Percentiles rank a stretch among this genome's conserved stretches.
These are phyloP conservation scores for Accipiter cooperii DNA, from an alignment of 2,113 vertebrate genomes.

Conservation along the genomic window DNA sequence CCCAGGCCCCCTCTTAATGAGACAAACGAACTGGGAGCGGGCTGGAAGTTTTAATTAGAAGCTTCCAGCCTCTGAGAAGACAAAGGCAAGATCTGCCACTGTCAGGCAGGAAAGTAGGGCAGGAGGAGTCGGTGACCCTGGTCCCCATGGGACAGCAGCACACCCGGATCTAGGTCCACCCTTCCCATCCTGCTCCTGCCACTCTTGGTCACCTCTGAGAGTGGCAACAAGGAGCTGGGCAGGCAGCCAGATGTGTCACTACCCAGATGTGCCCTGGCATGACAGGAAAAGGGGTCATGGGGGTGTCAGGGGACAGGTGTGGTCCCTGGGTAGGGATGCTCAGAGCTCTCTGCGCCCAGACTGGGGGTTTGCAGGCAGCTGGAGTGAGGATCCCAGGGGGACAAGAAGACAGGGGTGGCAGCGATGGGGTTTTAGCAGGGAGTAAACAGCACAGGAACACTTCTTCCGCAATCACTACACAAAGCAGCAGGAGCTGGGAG, in stretches of 20 bases:
- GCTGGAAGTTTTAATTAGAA: conserved; percentile 26
- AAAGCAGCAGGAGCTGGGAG: background rate
- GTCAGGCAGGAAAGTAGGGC: background rate
- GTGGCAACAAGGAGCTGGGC: rapidly evolving
- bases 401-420: background rate
- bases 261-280: background rate
- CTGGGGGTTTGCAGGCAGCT: rapidly evolving
- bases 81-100: background rate
- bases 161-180: rapidly evolving
- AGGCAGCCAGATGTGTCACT: background rate
- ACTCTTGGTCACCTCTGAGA: rapidly evolving
- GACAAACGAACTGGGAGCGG: background rate
- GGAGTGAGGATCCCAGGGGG: rapidly evolving
- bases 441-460: background rate
- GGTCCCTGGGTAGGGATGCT: background rate
- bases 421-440: background rate
- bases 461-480: background rate
- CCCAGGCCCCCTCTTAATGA: background rate
- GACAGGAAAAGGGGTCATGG: background rate
- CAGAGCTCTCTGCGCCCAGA: background rate
- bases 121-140: background rate
- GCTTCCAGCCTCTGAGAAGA: background rate
- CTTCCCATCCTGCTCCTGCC: background rate
- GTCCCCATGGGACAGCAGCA: background rate
- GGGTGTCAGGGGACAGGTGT: background rate